Evolutionary conservation across 2,888 invertebrate genomes (phyloP), one percentile per base, ranked within the genome.

Genomic region (Agrochola litura): DNA sequence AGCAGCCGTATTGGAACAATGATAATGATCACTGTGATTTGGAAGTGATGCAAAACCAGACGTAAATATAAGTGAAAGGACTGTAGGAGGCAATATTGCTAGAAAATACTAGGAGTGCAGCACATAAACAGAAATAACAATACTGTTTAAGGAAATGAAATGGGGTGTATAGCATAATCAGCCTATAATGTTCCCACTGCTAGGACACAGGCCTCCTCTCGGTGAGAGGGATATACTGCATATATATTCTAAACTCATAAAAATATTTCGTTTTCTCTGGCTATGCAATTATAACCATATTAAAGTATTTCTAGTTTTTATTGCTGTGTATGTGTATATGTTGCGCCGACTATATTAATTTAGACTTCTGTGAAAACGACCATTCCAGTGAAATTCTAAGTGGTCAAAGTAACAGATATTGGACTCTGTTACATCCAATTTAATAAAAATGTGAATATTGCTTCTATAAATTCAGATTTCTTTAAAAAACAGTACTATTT

Each of bases 371-470:
- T n/a, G 49, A 19, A 52, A 58, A 65, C 0, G 1, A 25, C 16
- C 6, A 65, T 76, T 52, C 66, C 30, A 60, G n/a, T 52, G 66
- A 22, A 54, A 61, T 68, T 77, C 52, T 4, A 43, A 30, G 5
- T n/a, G 30, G 25, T 61, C n/a, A 46, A 10, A 54, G 60, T 54
- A 14, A 43, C 43, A 49, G 19, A 19, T 46, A n/a, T 5, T 19
- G 12, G 1, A 5, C 12, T 41, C 16, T n/a, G 6, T 19, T 64
- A 16, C 6, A 41, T 16, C 8, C 22, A 9, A 65, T 10, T 43
- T 19, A 3, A 10, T 6, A 6, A 22, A 49, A 25, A 12, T 19
- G 4, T 16, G 56, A 19, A 8, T n/a, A 30, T 58, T 58, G 0
- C 6, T 60, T 65, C 4, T n/a, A 6, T 25, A 37, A 2, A 73